These are phyloP conservation scores for Setophaga kirtlandii DNA, from an alignment of 2,113 vertebrate species.

Conservation along the genomic window DNA sequence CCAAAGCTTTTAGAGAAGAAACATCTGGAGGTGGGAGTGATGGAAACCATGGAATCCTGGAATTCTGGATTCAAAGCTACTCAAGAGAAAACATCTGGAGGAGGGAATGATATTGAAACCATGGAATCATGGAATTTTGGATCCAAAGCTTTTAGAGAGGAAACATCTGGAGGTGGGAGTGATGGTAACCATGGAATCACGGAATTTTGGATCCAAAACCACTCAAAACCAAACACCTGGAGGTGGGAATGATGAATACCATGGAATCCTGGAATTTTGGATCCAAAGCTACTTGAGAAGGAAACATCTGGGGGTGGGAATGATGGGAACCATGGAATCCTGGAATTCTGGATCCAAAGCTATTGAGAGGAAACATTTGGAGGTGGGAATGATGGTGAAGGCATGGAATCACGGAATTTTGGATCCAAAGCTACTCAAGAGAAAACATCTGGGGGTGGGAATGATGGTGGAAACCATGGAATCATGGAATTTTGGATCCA, in stretches of 20 bases:
- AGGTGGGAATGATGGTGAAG: not conserved
- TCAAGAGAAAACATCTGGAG: too few relatives aligned
- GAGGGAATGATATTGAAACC: too few relatives aligned
- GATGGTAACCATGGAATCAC: fast-evolving
- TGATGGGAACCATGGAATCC: too few relatives aligned
- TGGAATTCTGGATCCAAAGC: not conserved
- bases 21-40: too few relatives aligned
- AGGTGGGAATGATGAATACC: not conserved
- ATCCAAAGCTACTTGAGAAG: not conserved
- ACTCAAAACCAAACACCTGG: not conserved
- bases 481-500: too few relatives aligned
- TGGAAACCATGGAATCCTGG: too few relatives aligned
- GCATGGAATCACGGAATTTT: too few relatives aligned
- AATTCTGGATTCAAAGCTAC: too few relatives aligned
- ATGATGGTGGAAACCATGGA: not conserved
- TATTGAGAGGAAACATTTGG: not conserved
- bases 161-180: not conserved
- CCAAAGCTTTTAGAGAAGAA: not conserved
- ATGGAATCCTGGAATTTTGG: too few relatives aligned
- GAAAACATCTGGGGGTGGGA: not conserved
- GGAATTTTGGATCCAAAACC: not conserved
- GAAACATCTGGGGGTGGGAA: not conserved
- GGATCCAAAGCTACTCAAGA: not conserved
- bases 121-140: too few relatives aligned
- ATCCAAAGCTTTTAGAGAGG: not conserved